Conservation (phyloP, 2,888 invertebrate species). For the Abscondita cerata region DNA sequence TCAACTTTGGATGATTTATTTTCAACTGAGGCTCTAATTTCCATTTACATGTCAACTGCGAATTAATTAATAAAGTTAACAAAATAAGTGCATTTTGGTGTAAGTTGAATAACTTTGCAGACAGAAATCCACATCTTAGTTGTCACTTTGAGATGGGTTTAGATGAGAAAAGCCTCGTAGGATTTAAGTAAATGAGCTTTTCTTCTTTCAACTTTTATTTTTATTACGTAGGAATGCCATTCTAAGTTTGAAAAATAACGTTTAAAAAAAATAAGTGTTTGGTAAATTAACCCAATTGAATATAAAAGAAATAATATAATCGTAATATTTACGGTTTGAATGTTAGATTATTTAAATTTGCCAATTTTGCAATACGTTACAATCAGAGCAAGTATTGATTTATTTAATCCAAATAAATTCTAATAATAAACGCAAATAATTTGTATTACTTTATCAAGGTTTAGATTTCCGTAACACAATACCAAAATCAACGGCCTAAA, state of each 20-base stretch:
- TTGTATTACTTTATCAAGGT: no score
- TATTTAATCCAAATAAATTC: no score
- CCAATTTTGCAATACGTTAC: no score
- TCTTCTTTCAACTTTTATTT: conserved; percentile 21
- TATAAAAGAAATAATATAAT: no score
- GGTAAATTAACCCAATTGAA: no score
- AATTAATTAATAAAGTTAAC: conserved; percentile 59
- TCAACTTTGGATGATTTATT: background rate
- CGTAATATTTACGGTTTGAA: no score
- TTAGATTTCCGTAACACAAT: no score
- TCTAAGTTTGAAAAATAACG: background rate
- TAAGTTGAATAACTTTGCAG: conserved; percentile 51
- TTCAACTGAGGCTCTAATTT: conserved; percentile 51
- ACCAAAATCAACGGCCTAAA: no score
- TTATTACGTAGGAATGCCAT: conserved; percentile 6
- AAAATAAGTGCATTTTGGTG: conserved; percentile 59
- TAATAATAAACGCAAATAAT: no score
- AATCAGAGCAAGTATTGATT: no score
- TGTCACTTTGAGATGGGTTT: conserved; percentile 49
- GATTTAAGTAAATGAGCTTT: conserved; percentile 28
- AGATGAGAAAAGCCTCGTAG: conserved; percentile 34
- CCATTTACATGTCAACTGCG: conserved; percentile 57
- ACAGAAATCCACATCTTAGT: conserved; percentile 47
- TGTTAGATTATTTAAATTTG: no score
- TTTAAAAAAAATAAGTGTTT: background rate